Evolutionary conservation across 2,888 invertebrate species (phyloP).

Genomic region (Nephrotoma flavescens): DNA sequence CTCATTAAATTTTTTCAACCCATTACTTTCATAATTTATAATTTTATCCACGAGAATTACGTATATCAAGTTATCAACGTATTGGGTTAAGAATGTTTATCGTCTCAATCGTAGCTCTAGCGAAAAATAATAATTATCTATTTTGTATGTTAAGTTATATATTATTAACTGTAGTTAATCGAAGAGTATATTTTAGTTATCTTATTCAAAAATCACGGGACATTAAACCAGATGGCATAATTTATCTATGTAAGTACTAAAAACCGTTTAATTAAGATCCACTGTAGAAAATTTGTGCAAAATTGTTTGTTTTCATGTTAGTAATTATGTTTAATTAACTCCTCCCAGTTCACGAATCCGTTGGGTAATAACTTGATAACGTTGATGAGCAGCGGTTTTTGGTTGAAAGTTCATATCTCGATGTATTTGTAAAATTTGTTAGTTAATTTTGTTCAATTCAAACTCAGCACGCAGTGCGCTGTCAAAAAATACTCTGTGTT

Average conservation of each 20-base stretch:
- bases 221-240: neutral
- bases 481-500: too few relatives aligned
- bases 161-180: neutral
- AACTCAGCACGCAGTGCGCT: too few relatives aligned
- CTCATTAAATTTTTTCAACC: neutral
- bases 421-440: too few relatives aligned
- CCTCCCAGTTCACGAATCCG: too few relatives aligned
- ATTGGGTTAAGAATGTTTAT: neutral
- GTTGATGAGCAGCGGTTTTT: too few relatives aligned
- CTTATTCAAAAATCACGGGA: neutral
- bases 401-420: too few relatives aligned
- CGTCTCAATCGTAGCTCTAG: neutral
- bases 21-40: neutral
- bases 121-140: neutral
- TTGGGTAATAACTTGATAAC: too few relatives aligned
- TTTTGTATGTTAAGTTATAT: neutral
- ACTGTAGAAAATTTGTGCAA: too few relatives aligned
- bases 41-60: neutral
- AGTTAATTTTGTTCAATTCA: too few relatives aligned
- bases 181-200: neutral
- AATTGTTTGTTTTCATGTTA: too few relatives aligned
- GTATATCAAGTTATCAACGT: neutral
- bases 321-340: too few relatives aligned
- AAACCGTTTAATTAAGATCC: neutral
- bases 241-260: neutral